Base-by-base conservation (phyloP, 2,797 vertebrate genomes). In the Pangasius djambal region DNA sequence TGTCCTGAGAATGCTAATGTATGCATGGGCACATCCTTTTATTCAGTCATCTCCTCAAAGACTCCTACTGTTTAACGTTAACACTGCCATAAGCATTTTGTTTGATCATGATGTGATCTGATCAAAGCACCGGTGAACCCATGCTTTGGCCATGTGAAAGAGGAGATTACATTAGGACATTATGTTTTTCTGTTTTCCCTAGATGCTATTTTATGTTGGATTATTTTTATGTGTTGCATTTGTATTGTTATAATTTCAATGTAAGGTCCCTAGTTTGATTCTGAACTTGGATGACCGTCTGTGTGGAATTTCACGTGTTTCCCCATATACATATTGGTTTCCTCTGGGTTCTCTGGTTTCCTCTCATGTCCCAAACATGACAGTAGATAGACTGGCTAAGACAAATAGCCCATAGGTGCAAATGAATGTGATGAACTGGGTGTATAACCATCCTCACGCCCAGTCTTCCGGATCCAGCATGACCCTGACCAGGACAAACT, bases 1-100 rank as follows among this genome's bases (percentile, higher is more conserved):
- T 78, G 75, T 55, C 77, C 61, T 81, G 84, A 87, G 85, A 88
- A 89, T 90, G 85, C 85, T 87, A 91, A 91, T 89, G 84, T 65
- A 81, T 55, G 79, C 72, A 6, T 72, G 55, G 70, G 37, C 89
- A 67, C 55, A 59, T 86, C 48, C 28, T 83, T 79, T 83, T 55
- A 77, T 82, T 83, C 57, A 85, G 31, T 28, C 34, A 12, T 44
- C 72, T 78, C n/a, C 48, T 55, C 83, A 84, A 84, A 75, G 81
- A 28, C 40, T 31, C 20, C 63, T 85, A 83, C 81, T 63, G 59
- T 83, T 83, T 63, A 67, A 72, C 65, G 55, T 85, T 50, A 88
- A 48, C 65, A 48, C 69, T 65, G 63, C 50, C 37, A 22, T 84
- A 82, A n/a, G 22, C 44, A 70, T n/a, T 83, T 63, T 63, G 22